Conservation (phyloP, 2,113 vertebrate species). For the Collichthys lucidus region DNA sequence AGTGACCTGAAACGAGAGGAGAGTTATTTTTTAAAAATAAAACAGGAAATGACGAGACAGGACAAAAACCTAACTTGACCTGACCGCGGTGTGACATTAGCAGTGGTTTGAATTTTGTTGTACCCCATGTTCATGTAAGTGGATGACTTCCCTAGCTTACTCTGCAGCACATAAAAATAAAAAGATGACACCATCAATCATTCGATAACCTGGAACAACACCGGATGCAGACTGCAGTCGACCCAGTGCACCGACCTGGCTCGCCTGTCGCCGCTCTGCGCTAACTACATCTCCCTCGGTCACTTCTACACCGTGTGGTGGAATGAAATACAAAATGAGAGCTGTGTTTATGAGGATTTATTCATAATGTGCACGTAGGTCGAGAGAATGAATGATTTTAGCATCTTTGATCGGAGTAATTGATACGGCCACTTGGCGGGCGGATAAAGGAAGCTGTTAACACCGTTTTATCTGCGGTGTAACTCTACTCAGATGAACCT, state of each 20-base stretch:
- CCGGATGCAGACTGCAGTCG: neutral
- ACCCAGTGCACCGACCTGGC: neutral
- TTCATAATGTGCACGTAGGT: constrained; percentile 60
- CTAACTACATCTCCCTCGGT: constrained; percentile 4
- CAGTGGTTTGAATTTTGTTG: neutral
- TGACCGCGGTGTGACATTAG: too few relatives aligned
- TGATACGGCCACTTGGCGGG: constrained; percentile 83
- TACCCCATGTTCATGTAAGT: neutral
- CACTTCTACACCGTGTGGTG: constrained; percentile 6
- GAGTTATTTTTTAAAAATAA: too few relatives aligned
- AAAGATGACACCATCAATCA: neutral
- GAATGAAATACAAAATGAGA: constrained; percentile 34
- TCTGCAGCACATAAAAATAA: neutral
- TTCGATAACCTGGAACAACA: neutral
- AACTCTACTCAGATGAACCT: constrained; percentile 82
- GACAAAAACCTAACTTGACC: too few relatives aligned
- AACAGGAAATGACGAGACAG: too few relatives aligned
- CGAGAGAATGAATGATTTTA: constrained; percentile 65
- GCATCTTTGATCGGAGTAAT: constrained; percentile 86
- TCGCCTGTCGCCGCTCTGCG: neutral
- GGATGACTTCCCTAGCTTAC: neutral
- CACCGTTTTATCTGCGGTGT: constrained; percentile 80
- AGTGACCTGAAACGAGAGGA: too few relatives aligned
- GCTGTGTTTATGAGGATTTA: constrained; percentile 56
- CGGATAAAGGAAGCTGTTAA: constrained; percentile 88